Evolutionary conservation across 2,888 invertebrate species (phyloP).

Genomic region (Drosophila prostipennis): DNA sequence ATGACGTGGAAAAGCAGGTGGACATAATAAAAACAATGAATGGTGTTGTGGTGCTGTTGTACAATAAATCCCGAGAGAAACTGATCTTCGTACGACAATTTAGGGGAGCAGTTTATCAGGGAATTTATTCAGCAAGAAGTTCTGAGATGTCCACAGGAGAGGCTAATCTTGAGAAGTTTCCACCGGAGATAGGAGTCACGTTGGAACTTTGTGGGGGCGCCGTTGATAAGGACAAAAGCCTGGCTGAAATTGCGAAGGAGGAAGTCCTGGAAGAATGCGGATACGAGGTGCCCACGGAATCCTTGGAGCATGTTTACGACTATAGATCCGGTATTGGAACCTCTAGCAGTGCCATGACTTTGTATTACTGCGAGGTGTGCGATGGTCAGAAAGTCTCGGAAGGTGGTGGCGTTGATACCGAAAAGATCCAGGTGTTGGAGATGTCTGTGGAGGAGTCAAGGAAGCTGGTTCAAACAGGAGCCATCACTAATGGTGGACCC

Average conservation of each 20-base stretch:
- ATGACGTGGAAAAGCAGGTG: conserved; percentile 91
- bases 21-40: conserved; percentile 92
- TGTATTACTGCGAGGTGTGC: conserved; percentile 63
- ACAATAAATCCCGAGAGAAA: conserved; percentile 90
- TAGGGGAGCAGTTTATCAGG: conserved; percentile 92
- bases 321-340: conserved; percentile 60
- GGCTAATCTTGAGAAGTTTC: conserved; percentile 88
- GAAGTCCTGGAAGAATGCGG: conserved; percentile 96
- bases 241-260: conserved; percentile 91
- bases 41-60: conserved; percentile 93
- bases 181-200: conserved; percentile 90
- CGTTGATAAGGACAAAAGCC: conserved; percentile 91
- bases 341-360: conserved; percentile 34
- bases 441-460: conserved; percentile 52
- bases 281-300: conserved; percentile 49
- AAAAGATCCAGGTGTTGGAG: conserved; percentile 61
- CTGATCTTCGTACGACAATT: conserved; percentile 96
- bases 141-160: conserved; percentile 63
- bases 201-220: conserved; percentile 97
- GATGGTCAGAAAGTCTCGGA: conserved; percentile 49
- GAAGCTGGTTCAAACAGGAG: conserved; percentile 41
- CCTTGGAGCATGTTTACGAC: conserved; percentile 38
- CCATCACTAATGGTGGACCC: conserved; percentile 41
- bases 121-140: conserved; percentile 86
- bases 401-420: conserved; percentile 53